Evolutionary conservation across 2,888 invertebrate species (phyloP), one percentile per base, ranked within the genome.

Genomic region (Petrolisthes cinctipes): DNA sequence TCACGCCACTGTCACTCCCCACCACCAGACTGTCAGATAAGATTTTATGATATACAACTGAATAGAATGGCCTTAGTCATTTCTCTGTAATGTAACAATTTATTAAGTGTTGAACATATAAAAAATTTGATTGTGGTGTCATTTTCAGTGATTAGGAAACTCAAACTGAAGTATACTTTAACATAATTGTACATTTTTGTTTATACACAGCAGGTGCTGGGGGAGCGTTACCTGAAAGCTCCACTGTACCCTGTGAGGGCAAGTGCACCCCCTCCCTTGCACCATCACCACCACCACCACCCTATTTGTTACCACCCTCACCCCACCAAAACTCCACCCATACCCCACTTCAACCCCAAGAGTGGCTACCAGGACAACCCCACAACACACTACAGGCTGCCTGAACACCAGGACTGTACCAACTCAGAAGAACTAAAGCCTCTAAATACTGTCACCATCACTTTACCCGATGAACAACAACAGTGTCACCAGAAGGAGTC

Each of bases 271-370:
- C 78, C 80, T n/a, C 80, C 83, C 14, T 56, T n/a, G 6, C 79
- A 53, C 9, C 79, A 79, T 17, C 79, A 79, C 20, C 56, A 71
- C 71, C 37, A 37, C 37, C 85, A 85, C 66, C 78, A 75, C n/a
- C 66, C 83, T 2, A 57, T 87, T 14, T 87, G 83, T 73, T 87
- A 83, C 80, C 87, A 87, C 80, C 37, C 87, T 17, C 83, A 83
- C 4, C 83, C 79, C 9, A 56, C 79, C 61, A 71, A 71, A 20
- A n/a, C 71, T 17, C 61, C 61, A 61, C 11, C 9, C 61, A 14
- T 71, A 6, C 71, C 71, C n/a, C 71, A 71, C 71, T 20, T 71
- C 71, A 6, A 71, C 6, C n/a, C 71, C n/a, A 82, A 68, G 68
- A 51, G 51, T 51, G 68, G 23, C 7, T 83, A 51, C 37, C 71